Base-by-base conservation (phyloP, 2,113 vertebrate genomes). In the Cisticola juncidis region DNA sequence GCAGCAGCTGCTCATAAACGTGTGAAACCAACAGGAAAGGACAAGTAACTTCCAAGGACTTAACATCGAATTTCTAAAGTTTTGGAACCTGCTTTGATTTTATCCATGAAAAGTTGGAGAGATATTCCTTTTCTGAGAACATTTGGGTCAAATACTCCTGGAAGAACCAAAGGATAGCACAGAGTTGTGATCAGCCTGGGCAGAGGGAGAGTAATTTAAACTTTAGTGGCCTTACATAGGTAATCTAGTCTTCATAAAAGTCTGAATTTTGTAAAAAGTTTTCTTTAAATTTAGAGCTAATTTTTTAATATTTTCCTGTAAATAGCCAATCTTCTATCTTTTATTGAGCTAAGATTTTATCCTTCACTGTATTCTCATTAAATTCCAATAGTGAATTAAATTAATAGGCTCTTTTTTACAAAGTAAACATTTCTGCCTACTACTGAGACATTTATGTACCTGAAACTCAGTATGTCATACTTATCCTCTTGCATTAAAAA, bases 11-110 rank as follows among this genome's bases (percentile, higher is more conserved):
- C 78, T 94, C 66, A 29, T 87, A 87, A 94, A 40, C 60, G 48
- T 25, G 33, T 88, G 92, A 96, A 95, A 89, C 45, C 73, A 95
- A 84, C 36, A 85, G 84, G 58, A 81, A 92, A 95, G 77, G 78
- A 87, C 89, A 79, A 76, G 54, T 14, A 29, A 53, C 42, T 89
- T 85, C 61, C 70, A 90, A 92, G 87, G 87, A 90, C 90, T 76
- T 90, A 72, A 36, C n/a, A 36, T 9, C 4, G 36, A 76, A 42
- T 91, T 82, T 95, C 70, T 56, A 44, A 82, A 91, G 58, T 65
- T 86, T 88, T 81, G 23, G 58, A 76, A 33, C 6, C 26, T 79
- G 48, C 31, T 93, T 86, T 92, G 74, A 50, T 44, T 66, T 91
- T 80, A 33, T 12, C 17, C 12, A 9, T 4, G 2, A 72, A 70